Conservation (phyloP, 1,140 invertebrate genomes). For the Drosophila busckii region DNA sequence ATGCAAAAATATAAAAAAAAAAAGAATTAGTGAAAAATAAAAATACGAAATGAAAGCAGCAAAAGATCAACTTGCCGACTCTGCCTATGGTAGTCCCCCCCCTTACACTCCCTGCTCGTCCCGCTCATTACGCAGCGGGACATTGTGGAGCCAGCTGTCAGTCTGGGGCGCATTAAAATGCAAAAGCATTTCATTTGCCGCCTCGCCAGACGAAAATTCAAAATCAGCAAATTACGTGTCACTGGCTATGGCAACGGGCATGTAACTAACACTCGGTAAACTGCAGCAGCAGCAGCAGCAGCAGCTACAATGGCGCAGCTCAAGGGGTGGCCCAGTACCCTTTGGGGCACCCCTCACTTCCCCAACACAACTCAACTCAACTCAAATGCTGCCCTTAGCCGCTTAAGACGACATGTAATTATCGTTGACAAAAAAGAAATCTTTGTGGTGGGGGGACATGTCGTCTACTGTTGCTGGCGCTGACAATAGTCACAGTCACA, state of each 20-base stretch:
- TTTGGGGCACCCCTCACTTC: neutral
- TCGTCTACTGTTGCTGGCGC: conserved; percentile 6
- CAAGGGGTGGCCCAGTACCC: too few relatives aligned
- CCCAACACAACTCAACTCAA: neutral
- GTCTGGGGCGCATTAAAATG: conserved; percentile 71
- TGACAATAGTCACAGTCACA: conserved; percentile 4
- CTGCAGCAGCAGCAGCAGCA: conserved; percentile 2
- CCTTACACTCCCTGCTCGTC: neutral
- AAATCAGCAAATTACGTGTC: conserved; percentile 74
- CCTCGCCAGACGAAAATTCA: conserved; percentile 63
- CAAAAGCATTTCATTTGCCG: conserved; percentile 73
- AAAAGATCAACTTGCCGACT: conserved; percentile 18
- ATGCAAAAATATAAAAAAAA: neutral
- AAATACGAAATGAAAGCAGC: conserved; percentile 40
- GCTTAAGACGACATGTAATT: conserved; percentile 72
- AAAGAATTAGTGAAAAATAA: conserved; percentile 32
- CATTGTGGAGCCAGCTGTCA: conserved; percentile 52
- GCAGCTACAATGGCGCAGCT: neutral
- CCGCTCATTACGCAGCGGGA: neutral
- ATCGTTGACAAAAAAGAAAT: conserved; percentile 48
- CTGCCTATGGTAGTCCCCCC: neutral
- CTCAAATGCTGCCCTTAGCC: conserved; percentile 9
- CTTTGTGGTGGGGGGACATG: conserved; percentile 19
- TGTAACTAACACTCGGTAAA: conserved; percentile 65
- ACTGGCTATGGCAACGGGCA: conserved; percentile 49